Conservation (phyloP, 2,113 vertebrate genomes). For the Cyphomyrus plagiostoma region DNA sequence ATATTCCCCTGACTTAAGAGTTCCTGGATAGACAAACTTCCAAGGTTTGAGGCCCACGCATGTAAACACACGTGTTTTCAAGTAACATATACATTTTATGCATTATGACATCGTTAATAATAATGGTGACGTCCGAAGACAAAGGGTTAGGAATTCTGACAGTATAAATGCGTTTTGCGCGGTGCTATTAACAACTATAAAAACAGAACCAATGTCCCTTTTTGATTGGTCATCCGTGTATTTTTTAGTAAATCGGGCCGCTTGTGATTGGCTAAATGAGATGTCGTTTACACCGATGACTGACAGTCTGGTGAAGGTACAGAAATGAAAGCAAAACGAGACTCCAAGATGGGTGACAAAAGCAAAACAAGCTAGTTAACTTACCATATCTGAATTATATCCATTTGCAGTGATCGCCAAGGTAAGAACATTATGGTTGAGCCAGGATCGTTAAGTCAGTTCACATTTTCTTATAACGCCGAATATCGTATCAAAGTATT, state of each 20-base stretch:
- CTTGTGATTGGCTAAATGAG: background rate
- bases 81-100: background rate
- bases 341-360: constrained; percentile 15
- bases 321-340: constrained; percentile 24
- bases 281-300: background rate
- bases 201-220: background rate
- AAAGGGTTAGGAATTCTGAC: background rate
- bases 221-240: constrained; percentile 2
- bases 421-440: constrained; percentile 1
- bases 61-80: background rate
- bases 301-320: background rate
- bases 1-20: background rate
- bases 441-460: background rate
- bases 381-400: background rate
- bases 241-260: background rate
- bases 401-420: background rate
- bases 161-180: background rate
- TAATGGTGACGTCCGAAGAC: background rate
- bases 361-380: constrained; percentile 16
- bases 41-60: background rate
- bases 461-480: background rate
- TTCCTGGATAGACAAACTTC: background rate
- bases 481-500: background rate
- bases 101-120: background rate
- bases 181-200: background rate